phyloP scores from a whole-genome alignment of 2,888 invertebrate species.

The Zhengitettix transpicula region DNA sequence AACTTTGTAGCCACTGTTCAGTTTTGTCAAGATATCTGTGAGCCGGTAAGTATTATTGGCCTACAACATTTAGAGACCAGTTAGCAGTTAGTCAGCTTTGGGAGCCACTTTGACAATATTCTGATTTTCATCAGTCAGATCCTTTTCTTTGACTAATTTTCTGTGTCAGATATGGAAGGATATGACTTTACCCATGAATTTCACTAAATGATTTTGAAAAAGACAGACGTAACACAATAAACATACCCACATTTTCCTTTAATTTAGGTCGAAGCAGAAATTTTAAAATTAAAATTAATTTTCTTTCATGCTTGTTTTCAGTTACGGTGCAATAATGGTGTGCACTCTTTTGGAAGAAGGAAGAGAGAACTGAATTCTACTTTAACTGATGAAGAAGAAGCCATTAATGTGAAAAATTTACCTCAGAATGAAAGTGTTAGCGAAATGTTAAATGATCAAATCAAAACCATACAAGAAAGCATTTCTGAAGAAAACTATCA shows the following conservation, averaged over 20 bases:
- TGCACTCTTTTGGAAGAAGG: slow-evolving; percentile 22
- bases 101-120: no score
- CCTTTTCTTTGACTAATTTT: neutral
- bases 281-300: no score
- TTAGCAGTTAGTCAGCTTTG: no score
- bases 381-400: neutral
- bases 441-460: neutral
- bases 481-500: neutral
- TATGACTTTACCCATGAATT: no score
- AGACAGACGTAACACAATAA: no score
- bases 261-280: no score
- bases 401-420: neutral
- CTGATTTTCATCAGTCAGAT: no score
- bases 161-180: no score
- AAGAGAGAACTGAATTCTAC: slow-evolving; percentile 10
- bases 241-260: no score
- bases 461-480: no score
- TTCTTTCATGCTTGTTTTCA: slow-evolving; percentile 9
- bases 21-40: slow-evolving; percentile 28
- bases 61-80: no score
- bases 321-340: slow-evolving; percentile 22
- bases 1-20: slow-evolving; percentile 30
- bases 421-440: neutral
- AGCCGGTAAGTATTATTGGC: slow-evolving; percentile 21
- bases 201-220: no score